Base-by-base conservation (phyloP, 2,888 invertebrate species). In the Pyralis farinalis region DNA sequence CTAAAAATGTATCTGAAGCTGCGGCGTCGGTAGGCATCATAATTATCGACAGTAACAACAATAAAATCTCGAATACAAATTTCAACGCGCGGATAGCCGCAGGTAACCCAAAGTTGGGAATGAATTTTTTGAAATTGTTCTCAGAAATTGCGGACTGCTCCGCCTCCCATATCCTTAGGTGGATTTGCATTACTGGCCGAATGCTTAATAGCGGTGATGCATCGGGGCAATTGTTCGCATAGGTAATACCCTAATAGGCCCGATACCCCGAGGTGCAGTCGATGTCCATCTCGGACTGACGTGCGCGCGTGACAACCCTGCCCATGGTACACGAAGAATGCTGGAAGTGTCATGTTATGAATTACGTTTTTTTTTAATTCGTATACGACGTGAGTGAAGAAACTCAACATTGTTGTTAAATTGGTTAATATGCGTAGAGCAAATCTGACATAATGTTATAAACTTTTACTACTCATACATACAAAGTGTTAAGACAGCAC, bases 201-300 rank as follows among this genome's bases (percentile, higher is more conserved):
- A 29, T n/a, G 11, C 21, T 10, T 37, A 37, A 37, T 31, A 37
- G 30, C 6, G 8, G 8, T 9, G 36, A 30, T 37, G 30, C 30
- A 22, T 21, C 12, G 30, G 21, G 30, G 22, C 16, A 30, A 37
- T 29, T 31, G 37, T 37, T 22, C 30, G 21, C 22, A 37, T 30
- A 30, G 37, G 25, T 25, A 25, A 25, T 25, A n/a, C 25, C 25
- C 25, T 21, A 30, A 30, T 22, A 22, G 21, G 30, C 10, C 30
- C 30, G 30, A 37, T 37, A 30, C 22, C 37, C 37, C 4, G 20
- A 30, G 37, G 37, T 37, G 37, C 21, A 30, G 37, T 2, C 7
- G 25, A 25, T n/a, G 25, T 25, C 25, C 25, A 7, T 25, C 25
- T 25, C n/a, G 25, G n/a, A 7, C 8, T 25, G 25, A 25, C 25